These are phyloP conservation scores for Agriopis leucophaearia DNA, from an alignment of 2,888 invertebrate genomes.

Conservation along the genomic window DNA sequence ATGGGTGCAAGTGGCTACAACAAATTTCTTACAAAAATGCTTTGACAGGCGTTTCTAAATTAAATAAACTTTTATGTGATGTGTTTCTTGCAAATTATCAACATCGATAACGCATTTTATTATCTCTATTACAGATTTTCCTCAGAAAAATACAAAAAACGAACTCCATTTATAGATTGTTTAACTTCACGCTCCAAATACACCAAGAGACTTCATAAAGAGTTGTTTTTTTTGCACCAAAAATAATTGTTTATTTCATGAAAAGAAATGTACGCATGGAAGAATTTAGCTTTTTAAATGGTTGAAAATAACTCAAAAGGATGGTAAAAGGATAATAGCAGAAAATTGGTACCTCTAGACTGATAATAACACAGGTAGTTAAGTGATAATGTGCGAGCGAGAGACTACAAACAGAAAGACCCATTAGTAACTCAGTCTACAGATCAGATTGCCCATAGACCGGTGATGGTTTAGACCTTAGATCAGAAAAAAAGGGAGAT, in stretches of 20 bases:
- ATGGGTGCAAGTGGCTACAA: too few species aligned
- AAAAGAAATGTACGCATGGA: conserved; percentile 1
- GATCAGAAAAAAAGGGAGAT: too few species aligned
- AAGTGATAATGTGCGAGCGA: neutral
- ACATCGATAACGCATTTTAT: neutral
- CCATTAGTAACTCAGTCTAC: too few species aligned
- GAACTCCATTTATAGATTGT: neutral
- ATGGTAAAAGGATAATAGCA: neutral
- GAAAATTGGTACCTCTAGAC: neutral
- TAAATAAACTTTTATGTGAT: too few species aligned
- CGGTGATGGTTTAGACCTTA: too few species aligned
- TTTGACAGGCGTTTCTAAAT: too few species aligned
- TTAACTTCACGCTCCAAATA: conserved; percentile 3
- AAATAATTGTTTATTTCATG: neutral
- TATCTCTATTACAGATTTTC: neutral
- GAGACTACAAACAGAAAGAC: too few species aligned
- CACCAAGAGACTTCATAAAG: neutral
- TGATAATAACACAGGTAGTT: neutral
- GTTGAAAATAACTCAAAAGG: conserved; percentile 8
- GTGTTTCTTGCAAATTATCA: neutral
- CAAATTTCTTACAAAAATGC: too few species aligned
- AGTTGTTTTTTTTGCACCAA: conserved; percentile 10
- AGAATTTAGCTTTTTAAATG: conserved; percentile 4
- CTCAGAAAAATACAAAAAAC: neutral
- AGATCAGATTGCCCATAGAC: too few species aligned